These are phyloP conservation scores for Lordiphosa stackelbergi DNA, from an alignment of 1,140 invertebrate species.

Conservation along the genomic window DNA sequence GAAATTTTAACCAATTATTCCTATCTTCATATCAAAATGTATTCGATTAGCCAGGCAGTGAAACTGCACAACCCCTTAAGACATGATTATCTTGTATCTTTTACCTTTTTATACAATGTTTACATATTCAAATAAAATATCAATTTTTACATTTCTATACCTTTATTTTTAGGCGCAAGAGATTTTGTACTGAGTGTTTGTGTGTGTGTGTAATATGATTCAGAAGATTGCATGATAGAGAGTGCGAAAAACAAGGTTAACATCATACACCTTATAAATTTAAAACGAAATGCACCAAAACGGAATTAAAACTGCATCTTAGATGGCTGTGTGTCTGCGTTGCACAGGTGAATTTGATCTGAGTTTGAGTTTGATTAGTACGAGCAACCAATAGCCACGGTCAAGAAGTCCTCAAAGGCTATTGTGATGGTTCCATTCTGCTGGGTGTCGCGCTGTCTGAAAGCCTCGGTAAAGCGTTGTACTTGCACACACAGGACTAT, in stretches of 20 bases:
- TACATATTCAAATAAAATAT: constrained; percentile 54
- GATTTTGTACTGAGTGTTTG: constrained; percentile 58
- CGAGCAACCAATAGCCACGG: constrained; percentile 85
- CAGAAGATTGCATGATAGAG: constrained; percentile 48
- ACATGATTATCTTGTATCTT: constrained; percentile 38
- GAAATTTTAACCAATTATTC: constrained; percentile 16
- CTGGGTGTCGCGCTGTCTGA: constrained; percentile 85
- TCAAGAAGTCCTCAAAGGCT: constrained; percentile 91
- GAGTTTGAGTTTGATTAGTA: constrained; percentile 76
- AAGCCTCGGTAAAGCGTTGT: constrained; percentile 91
- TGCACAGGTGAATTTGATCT: constrained; percentile 9
- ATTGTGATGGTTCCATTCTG: constrained; percentile 87
- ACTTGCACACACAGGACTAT: constrained; percentile 92
- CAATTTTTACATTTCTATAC: constrained; percentile 42
- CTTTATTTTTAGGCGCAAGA: constrained; percentile 54
- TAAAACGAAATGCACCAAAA: constrained; percentile 43
- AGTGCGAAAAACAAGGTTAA: constrained; percentile 28
- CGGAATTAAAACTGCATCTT: constrained; percentile 38
- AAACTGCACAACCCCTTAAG: constrained; percentile 48
- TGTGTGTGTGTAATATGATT: constrained; percentile 18
- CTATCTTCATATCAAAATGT: constrained; percentile 14
- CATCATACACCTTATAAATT: constrained; percentile 31
- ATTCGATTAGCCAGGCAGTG: constrained; percentile 35
- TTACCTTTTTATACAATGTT: constrained; percentile 36
- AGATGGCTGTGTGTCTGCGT: constrained; percentile 14